Conservation (phyloP, 2,113 vertebrate genomes). For the Gobio gobio region DNA sequence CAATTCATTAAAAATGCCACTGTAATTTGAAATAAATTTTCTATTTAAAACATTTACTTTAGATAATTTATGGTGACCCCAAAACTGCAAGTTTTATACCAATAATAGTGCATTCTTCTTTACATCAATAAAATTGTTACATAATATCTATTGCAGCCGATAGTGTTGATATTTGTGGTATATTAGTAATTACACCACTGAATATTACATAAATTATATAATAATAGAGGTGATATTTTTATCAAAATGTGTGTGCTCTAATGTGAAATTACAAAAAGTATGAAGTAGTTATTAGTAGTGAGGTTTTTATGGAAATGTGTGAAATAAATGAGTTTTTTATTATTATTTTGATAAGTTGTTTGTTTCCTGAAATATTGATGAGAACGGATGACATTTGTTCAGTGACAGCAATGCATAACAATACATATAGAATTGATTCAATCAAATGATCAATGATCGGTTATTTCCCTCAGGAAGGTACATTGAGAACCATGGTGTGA, state of each 20-base stretch:
- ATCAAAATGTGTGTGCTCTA: too few relatives aligned
- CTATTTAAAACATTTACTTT: background rate
- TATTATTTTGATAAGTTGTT: background rate
- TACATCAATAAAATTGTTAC: background rate
- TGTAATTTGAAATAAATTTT: too few relatives aligned
- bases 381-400: background rate
- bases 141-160: background rate
- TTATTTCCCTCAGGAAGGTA: constrained; percentile 76
- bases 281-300: background rate
- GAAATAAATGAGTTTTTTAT: background rate
- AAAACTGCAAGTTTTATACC: background rate
- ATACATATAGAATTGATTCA: background rate
- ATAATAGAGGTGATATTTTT: too few relatives aligned
- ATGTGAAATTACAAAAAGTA: too few relatives aligned
- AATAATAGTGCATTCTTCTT: background rate
- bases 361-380: background rate
- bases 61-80: too few relatives aligned
- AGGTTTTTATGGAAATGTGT: background rate
- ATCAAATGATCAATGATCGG: background rate
- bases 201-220: too few relatives aligned
- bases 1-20: background rate
- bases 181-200: background rate
- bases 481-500: constrained; percentile 86
- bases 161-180: background rate
- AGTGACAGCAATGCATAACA: background rate